Evolutionary conservation across 1,140 invertebrate genomes (phyloP).

Genomic region (Phthorimaea operculella): DNA sequence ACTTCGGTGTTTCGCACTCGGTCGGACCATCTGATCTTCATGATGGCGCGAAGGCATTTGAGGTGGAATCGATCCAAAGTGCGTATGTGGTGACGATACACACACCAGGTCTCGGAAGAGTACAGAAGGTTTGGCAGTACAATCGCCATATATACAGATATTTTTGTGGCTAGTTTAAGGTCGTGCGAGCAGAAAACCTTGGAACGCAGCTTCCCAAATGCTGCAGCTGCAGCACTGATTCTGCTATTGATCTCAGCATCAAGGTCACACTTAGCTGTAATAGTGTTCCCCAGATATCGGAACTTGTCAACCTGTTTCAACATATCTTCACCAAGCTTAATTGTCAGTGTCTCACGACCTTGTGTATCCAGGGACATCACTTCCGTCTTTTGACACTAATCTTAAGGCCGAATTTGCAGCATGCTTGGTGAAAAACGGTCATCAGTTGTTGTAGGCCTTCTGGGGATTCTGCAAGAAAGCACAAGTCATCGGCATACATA

Average conservation of each 20-base stretch:
- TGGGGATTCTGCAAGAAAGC: constrained; percentile 9
- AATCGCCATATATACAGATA: constrained; percentile 6
- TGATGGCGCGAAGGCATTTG: constrained; percentile 13
- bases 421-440: constrained; percentile 3
- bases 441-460: neutral
- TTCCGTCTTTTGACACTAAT: constrained; percentile 9
- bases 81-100: constrained; percentile 7
- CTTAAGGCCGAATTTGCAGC: constrained; percentile 6
- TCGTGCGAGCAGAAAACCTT: constrained; percentile 12
- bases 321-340: neutral
- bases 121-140: constrained; percentile 5
- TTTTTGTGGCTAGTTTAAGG: constrained; percentile 2
- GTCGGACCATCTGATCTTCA: constrained; percentile 17
- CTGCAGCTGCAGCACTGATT: constrained; percentile 13
- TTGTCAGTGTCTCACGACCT: constrained; percentile 6
- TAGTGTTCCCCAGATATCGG: constrained; percentile 14
- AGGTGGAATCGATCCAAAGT: constrained; percentile 19
- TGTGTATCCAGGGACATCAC: constrained; percentile 5
- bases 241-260: constrained; percentile 17
- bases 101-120: neutral
- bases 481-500: constrained; percentile 15
- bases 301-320: constrained; percentile 17
- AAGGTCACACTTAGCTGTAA: constrained; percentile 12
- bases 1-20: constrained; percentile 19
- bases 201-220: constrained; percentile 12